Conservation (phyloP, 2,888 invertebrate species). For the Atethmia centrago region DNA sequence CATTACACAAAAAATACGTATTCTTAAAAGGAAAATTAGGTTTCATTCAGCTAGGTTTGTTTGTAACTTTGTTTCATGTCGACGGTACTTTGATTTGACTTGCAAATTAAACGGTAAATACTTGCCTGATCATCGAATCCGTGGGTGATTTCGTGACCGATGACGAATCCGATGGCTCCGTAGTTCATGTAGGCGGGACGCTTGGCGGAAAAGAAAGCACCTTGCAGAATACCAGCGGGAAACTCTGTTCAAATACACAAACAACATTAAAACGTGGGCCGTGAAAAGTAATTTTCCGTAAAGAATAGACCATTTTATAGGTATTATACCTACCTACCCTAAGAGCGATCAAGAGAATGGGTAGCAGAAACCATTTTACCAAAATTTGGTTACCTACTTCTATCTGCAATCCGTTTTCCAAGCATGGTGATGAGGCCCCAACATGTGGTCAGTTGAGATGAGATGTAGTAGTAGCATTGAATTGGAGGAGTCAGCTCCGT, state of each 20-base stretch:
- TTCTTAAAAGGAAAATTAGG: background rate
- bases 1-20: background rate
- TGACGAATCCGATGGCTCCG: slow-evolving; percentile 97
- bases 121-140: slow-evolving; percentile 95
- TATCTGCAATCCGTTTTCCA: background rate
- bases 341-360: background rate
- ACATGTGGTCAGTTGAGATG: background rate
- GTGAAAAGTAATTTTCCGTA: background rate
- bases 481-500: background rate
- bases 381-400: background rate
- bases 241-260: slow-evolving; percentile 92
- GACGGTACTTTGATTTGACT: background rate
- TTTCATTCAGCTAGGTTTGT: background rate
- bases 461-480: background rate
- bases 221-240: slow-evolving; percentile 98
- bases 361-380: background rate
- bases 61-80: background rate
- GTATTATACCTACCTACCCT: too few relatives aligned
- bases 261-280: background rate
- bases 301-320: background rate
- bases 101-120: background rate
- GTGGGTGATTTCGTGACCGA: slow-evolving; percentile 98
- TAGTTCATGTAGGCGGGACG: slow-evolving; percentile 98
- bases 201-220: slow-evolving; percentile 96
- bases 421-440: background rate